Conservation (phyloP, 2,888 invertebrate genomes). For the Norana najaformis region DNA sequence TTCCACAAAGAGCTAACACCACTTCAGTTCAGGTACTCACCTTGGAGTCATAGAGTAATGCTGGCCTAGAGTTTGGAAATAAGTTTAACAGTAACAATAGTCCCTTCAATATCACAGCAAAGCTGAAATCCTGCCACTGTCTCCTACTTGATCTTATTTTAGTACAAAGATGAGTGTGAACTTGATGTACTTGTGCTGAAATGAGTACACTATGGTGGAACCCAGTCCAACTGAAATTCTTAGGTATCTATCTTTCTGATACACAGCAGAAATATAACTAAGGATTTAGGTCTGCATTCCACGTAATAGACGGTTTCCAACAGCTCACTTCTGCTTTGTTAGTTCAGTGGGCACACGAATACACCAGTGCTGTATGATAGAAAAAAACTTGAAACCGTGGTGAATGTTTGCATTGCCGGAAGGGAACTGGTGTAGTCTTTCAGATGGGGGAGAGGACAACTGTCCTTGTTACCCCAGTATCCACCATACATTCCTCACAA, state of each 20-base stretch:
- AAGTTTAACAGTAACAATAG: too few relatives aligned
- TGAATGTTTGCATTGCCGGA: neutral
- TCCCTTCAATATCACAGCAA: neutral
- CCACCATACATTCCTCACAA: neutral
- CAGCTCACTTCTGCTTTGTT: too few relatives aligned
- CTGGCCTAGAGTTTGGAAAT: neutral
- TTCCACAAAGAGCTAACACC: too few relatives aligned
- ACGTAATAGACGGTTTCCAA: neutral
- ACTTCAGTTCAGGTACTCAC: neutral
- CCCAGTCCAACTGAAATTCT: neutral
- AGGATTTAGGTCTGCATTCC: neutral
- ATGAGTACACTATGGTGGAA: neutral
- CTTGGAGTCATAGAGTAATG: neutral
- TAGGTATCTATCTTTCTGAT: neutral
- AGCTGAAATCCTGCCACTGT: neutral
- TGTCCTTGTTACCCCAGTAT: neutral
- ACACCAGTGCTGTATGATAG: neutral
- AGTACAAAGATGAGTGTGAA: conserved; percentile 10
- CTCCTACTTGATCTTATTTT: neutral
- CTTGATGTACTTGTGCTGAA: neutral
- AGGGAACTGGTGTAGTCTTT: neutral
- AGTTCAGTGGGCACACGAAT: too few relatives aligned
- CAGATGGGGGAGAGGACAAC: neutral
- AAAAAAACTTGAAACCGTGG: neutral
- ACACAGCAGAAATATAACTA: neutral